Percentiles rank a stretch among this genome's conserved stretches.
phyloP scores from a whole-genome alignment of 2,797 vertebrate genomes.

The Percopsis omiscomaycus region DNA sequence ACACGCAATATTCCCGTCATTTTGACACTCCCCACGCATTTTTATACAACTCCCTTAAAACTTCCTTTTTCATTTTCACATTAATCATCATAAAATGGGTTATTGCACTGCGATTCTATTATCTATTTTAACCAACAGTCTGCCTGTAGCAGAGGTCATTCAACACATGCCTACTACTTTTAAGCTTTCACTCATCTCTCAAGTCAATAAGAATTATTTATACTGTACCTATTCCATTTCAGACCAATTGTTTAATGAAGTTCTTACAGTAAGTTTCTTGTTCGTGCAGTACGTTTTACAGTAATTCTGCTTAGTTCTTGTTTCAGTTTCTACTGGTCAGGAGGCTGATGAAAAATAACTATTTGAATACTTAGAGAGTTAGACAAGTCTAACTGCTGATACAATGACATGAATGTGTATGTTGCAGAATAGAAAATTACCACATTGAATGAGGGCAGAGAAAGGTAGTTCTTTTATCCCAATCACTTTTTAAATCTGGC shows the following conservation, averaged over 20 bases:
- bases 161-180: background rate
- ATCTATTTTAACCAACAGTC: conserved; percentile 22
- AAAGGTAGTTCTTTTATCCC: conserved; percentile 43
- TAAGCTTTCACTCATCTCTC: conserved; percentile 22
- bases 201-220: conserved; percentile 45
- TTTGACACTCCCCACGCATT: background rate
- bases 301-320: too few relatives aligned
- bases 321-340: too few relatives aligned
- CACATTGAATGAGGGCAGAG: conserved; percentile 22
- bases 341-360: too few relatives aligned
- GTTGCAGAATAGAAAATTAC: conserved; percentile 1
- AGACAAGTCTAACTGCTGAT: conserved; percentile 14
- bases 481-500: conserved; percentile 58
- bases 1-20: background rate
- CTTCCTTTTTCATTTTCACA: background rate
- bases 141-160: background rate
- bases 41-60: background rate
- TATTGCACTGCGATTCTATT: conserved; percentile 11
- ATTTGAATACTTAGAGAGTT: background rate
- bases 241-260: too few relatives aligned
- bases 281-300: too few relatives aligned
- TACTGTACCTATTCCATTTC: background rate
- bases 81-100: conserved; percentile 34
- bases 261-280: too few relatives aligned
- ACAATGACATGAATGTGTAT: background rate